Evolutionary conservation across 2,888 invertebrate species (phyloP).

Genomic region (Cryptocheilus praepositus): DNA sequence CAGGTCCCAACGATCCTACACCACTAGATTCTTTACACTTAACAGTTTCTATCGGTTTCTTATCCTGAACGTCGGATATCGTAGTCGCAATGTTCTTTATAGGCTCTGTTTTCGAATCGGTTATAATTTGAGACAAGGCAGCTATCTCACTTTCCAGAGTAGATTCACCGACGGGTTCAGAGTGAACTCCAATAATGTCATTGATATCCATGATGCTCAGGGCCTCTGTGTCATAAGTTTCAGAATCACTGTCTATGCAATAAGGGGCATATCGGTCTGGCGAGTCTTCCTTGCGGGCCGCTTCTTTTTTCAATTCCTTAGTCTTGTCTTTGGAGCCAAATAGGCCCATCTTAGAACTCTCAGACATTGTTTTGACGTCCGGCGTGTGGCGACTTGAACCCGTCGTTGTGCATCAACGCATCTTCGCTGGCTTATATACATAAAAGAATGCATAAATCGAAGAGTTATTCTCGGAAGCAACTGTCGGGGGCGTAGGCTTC

Average conservation of each 20-base stretch:
- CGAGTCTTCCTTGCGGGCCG: constrained; percentile 43
- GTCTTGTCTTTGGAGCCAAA: constrained; percentile 64
- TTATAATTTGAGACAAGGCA: constrained; percentile 68
- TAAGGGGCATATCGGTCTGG: constrained; percentile 58
- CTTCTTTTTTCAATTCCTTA: constrained; percentile 47
- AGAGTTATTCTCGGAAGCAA: no score
- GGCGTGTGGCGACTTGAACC: constrained; percentile 28
- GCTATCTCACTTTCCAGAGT: constrained; percentile 70
- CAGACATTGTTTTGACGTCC: constrained; percentile 61
- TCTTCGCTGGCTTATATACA: background rate
- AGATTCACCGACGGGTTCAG: constrained; percentile 60
- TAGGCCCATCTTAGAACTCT: constrained; percentile 65
- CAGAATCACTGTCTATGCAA: constrained; percentile 62
- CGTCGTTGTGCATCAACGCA: constrained; percentile 17
- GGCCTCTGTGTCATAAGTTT: constrained; percentile 63
- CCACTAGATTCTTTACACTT: no score
- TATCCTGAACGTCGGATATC: no score
- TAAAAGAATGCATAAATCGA: background rate
- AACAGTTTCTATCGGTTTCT: no score
- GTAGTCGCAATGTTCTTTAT: background rate
- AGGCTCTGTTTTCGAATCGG: constrained; percentile 59
- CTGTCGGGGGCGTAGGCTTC: background rate
- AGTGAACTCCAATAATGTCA: constrained; percentile 65
- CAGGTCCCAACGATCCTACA: no score
- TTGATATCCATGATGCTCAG: constrained; percentile 69